A percentile compares a stretch with the other conserved stretches of the same genome.
These are phyloP conservation scores for Endomychus coccineus DNA, from an alignment of 2,888 invertebrate genomes.

Conservation along the genomic window DNA sequence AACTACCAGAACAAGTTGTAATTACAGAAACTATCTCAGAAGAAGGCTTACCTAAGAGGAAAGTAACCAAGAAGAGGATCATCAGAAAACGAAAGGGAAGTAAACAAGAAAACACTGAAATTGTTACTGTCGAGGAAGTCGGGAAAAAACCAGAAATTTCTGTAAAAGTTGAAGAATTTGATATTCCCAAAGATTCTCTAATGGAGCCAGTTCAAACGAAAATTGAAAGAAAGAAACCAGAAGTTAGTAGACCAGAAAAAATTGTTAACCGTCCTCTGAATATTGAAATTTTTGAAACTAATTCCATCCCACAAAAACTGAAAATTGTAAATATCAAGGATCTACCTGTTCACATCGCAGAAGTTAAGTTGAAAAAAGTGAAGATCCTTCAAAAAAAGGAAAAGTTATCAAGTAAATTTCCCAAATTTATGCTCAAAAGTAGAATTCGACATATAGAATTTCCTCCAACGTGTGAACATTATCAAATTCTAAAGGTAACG, in stretches of 20 bases:
- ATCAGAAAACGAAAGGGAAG: constrained; percentile 35
- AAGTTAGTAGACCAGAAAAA: constrained; percentile 30
- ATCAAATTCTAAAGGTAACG: constrained; percentile 36
- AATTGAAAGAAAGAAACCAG: constrained; percentile 32
- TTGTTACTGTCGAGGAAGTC: constrained; percentile 34
- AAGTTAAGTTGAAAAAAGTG: constrained; percentile 47
- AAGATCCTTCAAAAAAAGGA: constrained; percentile 37
- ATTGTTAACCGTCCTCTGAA: constrained; percentile 28
- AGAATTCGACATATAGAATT: constrained; percentile 42
- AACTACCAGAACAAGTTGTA: constrained; percentile 12
- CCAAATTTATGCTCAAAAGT: constrained; percentile 45
- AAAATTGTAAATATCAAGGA: too few relatives aligned
- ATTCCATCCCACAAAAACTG: too few relatives aligned
- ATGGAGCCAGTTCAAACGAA: constrained; percentile 24
- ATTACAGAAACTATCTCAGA: constrained; percentile 20
- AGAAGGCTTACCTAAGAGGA: constrained; percentile 31
- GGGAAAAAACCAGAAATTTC: constrained; percentile 38
- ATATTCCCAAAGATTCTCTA: constrained; percentile 21
- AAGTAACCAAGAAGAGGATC: constrained; percentile 33
- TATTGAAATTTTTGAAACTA: constrained; percentile 30
- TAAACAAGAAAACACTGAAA: constrained; percentile 30
- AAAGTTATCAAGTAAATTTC: constrained; percentile 36
- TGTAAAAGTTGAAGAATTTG: constrained; percentile 31
- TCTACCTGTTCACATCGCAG: constrained; percentile 30
- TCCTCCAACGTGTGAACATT: constrained; percentile 40